Evolutionary conservation across 2,797 vertebrate species (phyloP).

Genomic region (Sebastes kiyomatsui): DNA sequence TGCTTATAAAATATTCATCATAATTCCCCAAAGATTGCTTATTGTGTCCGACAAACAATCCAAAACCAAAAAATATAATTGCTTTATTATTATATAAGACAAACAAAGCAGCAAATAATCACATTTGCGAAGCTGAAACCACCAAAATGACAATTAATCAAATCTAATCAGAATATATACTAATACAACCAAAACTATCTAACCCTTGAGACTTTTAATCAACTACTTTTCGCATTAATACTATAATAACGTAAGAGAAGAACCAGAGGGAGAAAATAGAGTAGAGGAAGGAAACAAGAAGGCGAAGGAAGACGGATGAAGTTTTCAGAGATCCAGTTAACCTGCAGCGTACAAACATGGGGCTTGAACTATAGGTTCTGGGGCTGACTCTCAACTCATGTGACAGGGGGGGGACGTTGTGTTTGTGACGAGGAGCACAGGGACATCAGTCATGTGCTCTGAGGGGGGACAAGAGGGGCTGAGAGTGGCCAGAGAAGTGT

Average conservation of each 20-base stretch:
- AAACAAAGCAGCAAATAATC: background rate
- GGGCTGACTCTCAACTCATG: slow-evolving; percentile 4
- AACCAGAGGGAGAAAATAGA: background rate
- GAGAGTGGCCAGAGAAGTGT: slow-evolving; percentile 8
- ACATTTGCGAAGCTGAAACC: background rate
- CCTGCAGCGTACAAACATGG: background rate
- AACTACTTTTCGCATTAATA: background rate
- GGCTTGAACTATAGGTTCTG: background rate
- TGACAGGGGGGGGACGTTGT: slow-evolving; percentile 23
- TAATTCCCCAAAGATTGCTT: background rate
- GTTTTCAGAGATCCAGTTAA: background rate
- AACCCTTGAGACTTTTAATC: slow-evolving; percentile 1
- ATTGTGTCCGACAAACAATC: background rate
- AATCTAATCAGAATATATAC: background rate
- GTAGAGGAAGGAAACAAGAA: background rate
- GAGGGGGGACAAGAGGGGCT: background rate
- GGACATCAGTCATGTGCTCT: slow-evolving; percentile 21
- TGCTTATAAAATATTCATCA: background rate
- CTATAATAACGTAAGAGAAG: background rate
- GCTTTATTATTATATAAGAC: background rate
- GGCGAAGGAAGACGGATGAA: background rate
- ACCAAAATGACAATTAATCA: background rate
- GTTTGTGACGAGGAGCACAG: slow-evolving; percentile 4
- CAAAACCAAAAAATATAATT: background rate
- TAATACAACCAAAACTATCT: background rate